Conservation (phyloP, 2,888 invertebrate genomes). For the Teleiodes luculella region DNA sequence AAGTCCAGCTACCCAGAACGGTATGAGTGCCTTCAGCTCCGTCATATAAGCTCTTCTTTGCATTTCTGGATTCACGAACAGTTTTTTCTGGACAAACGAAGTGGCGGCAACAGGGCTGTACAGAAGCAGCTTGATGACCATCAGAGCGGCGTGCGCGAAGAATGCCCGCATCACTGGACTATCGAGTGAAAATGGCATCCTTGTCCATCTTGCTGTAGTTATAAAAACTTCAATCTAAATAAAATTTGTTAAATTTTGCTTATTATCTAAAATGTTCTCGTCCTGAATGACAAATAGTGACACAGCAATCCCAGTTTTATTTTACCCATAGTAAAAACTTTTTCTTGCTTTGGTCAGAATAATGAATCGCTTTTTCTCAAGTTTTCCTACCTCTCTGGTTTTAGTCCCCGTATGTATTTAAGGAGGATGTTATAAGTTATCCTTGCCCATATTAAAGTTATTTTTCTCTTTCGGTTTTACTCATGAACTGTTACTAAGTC, state of each 20-base stretch:
- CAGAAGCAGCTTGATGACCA: slow-evolving; percentile 44
- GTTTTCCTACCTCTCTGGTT: too few species aligned
- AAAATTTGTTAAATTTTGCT: background rate
- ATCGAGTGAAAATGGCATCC: slow-evolving; percentile 38
- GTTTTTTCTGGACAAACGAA: slow-evolving; percentile 47
- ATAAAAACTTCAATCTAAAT: background rate
- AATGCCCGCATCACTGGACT: slow-evolving; percentile 43
- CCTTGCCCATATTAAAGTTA: too few species aligned
- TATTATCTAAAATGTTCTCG: background rate
- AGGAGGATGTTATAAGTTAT: too few species aligned
- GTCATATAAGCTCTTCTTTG: slow-evolving; percentile 48
- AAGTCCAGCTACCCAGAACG: slow-evolving; percentile 52
- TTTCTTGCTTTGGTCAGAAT: too few species aligned
- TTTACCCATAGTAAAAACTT: too few species aligned
- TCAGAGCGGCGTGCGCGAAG: slow-evolving; percentile 48
- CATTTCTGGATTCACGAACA: slow-evolving; percentile 39
- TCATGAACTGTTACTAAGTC: too few species aligned
- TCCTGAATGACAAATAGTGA: too few species aligned
- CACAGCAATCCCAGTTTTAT: too few species aligned
- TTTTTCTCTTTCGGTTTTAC: too few species aligned
- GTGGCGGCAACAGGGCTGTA: slow-evolving; percentile 46
- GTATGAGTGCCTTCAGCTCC: slow-evolving; percentile 50
- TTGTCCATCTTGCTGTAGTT: slow-evolving; percentile 21
- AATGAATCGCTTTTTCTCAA: too few species aligned
- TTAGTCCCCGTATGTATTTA: too few species aligned